Conservation (phyloP, 2,888 invertebrate genomes). For the Notodonta dromedarius region DNA sequence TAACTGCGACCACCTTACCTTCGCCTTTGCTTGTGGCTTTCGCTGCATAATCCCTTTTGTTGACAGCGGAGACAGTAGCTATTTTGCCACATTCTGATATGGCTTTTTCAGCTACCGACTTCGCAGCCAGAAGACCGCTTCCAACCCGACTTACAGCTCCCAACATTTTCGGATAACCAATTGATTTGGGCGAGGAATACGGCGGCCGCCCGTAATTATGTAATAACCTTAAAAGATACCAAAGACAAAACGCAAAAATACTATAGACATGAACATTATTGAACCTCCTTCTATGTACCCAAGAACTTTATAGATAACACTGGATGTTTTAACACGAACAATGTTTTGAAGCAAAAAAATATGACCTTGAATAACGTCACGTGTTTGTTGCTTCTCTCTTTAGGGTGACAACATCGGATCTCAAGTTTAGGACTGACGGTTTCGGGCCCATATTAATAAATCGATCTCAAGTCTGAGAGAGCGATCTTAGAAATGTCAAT, state of each 20-base stretch:
- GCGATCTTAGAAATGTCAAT: too few relatives aligned
- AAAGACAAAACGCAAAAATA: conserved; percentile 10
- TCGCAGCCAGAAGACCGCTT: conserved; percentile 85
- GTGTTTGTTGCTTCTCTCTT: too few relatives aligned
- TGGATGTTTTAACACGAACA: too few relatives aligned
- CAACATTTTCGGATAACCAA: conserved; percentile 79
- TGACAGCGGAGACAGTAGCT: conserved; percentile 68
- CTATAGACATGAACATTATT: conserved; percentile 40
- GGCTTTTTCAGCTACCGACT: conserved; percentile 84
- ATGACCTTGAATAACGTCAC: too few relatives aligned
- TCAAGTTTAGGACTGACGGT: too few relatives aligned
- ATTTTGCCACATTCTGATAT: conserved; percentile 84
- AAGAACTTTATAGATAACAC: too few relatives aligned
- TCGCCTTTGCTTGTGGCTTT: conserved; percentile 61
- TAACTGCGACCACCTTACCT: conserved; percentile 95
- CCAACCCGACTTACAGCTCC: conserved; percentile 85
- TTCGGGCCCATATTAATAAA: too few relatives aligned
- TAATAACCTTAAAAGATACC: conserved; percentile 61
- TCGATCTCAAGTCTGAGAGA: too few relatives aligned
- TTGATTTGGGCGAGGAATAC: conserved; percentile 56
- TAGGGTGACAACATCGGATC: too few relatives aligned
- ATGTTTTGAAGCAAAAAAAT: too few relatives aligned
- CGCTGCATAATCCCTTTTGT: conserved; percentile 74
- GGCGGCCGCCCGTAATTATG: conserved; percentile 71
- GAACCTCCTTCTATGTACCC: conserved; percentile 11